Percentiles rank a stretch among this genome's conserved stretches.
Evolutionary conservation across 2,888 invertebrate species (phyloP).

Genomic region (Diarsia rubi): DNA sequence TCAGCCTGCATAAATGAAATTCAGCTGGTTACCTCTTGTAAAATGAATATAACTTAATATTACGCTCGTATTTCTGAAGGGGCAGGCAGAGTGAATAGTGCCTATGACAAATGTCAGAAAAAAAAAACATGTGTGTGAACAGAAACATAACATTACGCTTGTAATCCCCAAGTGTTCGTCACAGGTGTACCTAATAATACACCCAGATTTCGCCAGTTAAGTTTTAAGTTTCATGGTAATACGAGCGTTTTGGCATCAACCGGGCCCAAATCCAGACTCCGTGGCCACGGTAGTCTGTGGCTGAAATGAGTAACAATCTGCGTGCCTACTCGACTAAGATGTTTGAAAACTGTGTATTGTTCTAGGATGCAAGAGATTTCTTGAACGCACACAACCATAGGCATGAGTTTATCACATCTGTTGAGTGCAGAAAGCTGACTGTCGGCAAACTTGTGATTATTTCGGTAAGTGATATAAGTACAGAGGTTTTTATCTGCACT

Average conservation of each 20-base stretch:
- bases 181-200: too few species aligned
- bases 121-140: neutral
- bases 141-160: too few species aligned
- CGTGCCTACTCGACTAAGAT: neutral
- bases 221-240: too few species aligned
- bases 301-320: neutral
- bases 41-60: neutral
- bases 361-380: slow-evolving; percentile 82
- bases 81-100: neutral
- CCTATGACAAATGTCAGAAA: neutral
- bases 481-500: too few species aligned
- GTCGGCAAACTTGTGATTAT: slow-evolving; percentile 72
- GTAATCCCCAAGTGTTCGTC: too few species aligned
- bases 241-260: too few species aligned
- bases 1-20: neutral
- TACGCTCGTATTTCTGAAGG: neutral
- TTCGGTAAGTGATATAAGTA: slow-evolving; percentile 76
- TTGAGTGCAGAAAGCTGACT: slow-evolving; percentile 73
- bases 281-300: neutral
- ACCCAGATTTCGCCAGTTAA: too few species aligned
- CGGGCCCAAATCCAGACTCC: too few species aligned
- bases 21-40: neutral
- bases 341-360: neutral
- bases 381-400: slow-evolving; percentile 78
- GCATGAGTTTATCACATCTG: slow-evolving; percentile 73